Base-by-base conservation (phyloP, 1,140 invertebrate genomes). In the Pantala flavescens region DNA sequence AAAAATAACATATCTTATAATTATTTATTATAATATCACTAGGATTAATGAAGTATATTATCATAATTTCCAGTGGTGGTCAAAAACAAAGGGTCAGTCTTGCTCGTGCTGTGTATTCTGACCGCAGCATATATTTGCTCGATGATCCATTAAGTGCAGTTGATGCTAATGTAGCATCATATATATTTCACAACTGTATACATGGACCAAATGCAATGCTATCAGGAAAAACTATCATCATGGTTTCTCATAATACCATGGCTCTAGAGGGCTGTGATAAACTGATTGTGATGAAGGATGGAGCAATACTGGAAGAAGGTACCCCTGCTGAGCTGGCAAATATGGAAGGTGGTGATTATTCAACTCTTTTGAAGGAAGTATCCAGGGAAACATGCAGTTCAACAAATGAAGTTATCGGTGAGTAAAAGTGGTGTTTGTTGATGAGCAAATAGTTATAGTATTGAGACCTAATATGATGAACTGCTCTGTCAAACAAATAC, bases 41-140 rank as follows among this genome's bases (percentile, higher is more conserved):
- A n/a, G n/a, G n/a, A n/a, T n/a, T n/a, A n/a, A n/a, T n/a, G n/a
- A n/a, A n/a, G n/a, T n/a, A n/a, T n/a, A n/a, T 24, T 23, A 5
- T 5, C 23, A 63, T 76, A 71, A 28, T 76, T 76, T 73, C 70
- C 23, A 79, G 79, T 71, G 87, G 87, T 16, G 87, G 88, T 23
- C 88, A 90, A 80, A 88, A 88, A 77, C 85, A 87, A 75, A 78
- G 88, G 75, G 81, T 90, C 70, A 84, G 82, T 75, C 79, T 90
- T 24, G 88, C 88, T 9, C 78, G 88, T 76, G 85, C 86, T 16
- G 80, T 88, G 7, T 89, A 89, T 79, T 82, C 83, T 55, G 78
- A 85, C 70, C 79, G 82, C 19, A 85, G 88, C 72, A 80, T 87
- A 49, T 86, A 82, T 75, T 78, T 83, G 0, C 78, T 88, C 77